A percentile compares a stretch with the other conserved stretches of the same genome.
Conservation (phyloP, 2,888 invertebrate species). For the Meteorus colon region DNA sequence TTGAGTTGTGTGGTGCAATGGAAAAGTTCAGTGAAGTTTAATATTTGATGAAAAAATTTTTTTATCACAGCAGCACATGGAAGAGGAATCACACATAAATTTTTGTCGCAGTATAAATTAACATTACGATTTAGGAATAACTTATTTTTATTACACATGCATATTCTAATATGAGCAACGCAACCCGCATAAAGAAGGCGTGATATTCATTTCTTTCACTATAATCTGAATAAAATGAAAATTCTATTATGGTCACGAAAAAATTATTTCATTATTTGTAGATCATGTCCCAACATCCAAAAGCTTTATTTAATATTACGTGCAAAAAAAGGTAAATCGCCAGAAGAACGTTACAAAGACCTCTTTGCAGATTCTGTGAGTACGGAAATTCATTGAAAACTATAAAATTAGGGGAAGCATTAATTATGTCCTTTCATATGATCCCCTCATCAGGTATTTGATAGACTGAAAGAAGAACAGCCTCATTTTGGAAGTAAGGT, state of each 20-base stretch:
- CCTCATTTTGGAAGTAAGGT: constrained; percentile 76
- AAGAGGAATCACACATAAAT: too few species aligned
- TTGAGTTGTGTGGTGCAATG: too few species aligned
- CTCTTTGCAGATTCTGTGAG: constrained; percentile 70
- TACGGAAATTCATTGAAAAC: neutral
- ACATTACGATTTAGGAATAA: too few species aligned
- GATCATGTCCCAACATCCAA: constrained; percentile 66
- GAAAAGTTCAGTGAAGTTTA: too few species aligned
- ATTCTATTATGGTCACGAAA: constrained; percentile 30
- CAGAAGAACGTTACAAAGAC: constrained; percentile 64
- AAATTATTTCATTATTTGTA: constrained; percentile 39
- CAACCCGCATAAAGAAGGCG: too few species aligned
- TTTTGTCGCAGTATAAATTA: too few species aligned
- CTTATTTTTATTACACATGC: too few species aligned
- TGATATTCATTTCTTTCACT: too few species aligned
- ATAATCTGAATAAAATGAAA: neutral
- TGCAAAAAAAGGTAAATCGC: constrained; percentile 67
- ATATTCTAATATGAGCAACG: too few species aligned
- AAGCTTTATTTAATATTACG: constrained; percentile 68
- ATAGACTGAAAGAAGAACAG: constrained; percentile 72
- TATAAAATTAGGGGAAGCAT: constrained; percentile 23
- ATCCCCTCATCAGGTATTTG: constrained; percentile 73
- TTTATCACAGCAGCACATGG: too few species aligned
- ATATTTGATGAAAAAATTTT: too few species aligned
- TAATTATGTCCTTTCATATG: constrained; percentile 33